Conservation (phyloP, 2,888 invertebrate genomes). For the Eremobia ochroleuca region DNA sequence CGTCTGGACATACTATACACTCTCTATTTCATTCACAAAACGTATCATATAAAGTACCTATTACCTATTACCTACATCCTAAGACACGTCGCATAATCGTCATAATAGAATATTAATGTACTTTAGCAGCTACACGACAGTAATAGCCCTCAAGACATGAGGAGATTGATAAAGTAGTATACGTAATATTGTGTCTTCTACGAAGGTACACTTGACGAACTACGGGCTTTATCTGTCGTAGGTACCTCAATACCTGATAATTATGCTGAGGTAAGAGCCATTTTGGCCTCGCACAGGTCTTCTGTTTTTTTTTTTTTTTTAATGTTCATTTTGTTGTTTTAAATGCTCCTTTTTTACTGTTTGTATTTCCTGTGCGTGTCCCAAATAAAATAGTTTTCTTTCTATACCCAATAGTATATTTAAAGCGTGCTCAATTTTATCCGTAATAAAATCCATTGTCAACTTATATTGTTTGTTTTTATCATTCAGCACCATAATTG, state of each 20-base stretch:
- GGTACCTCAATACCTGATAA: no score
- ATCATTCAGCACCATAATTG: background rate
- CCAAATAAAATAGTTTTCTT: no score
- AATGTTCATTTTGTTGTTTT: no score
- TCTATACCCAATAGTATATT: background rate
- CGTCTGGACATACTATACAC: no score
- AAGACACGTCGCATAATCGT: background rate
- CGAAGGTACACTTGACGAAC: background rate
- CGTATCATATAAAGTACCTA: background rate
- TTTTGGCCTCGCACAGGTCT: no score
- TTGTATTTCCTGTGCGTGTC: no score
- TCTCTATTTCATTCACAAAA: background rate
- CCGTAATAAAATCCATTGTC: background rate
- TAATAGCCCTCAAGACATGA: background rate
- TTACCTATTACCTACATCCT: background rate
- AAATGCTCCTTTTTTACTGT: no score
- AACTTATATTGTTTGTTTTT: background rate
- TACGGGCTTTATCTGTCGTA: background rate
- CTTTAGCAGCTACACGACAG: background rate
- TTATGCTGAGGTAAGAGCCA: no score
- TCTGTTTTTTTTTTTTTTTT: no score
- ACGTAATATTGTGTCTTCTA: background rate
- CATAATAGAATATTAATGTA: constrained; percentile 16
- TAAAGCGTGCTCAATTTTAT: background rate
- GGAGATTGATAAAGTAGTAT: background rate